Evolutionary conservation across 2,113 vertebrate genomes (phyloP).

Genomic region (Budorcas taxicolor): DNA sequence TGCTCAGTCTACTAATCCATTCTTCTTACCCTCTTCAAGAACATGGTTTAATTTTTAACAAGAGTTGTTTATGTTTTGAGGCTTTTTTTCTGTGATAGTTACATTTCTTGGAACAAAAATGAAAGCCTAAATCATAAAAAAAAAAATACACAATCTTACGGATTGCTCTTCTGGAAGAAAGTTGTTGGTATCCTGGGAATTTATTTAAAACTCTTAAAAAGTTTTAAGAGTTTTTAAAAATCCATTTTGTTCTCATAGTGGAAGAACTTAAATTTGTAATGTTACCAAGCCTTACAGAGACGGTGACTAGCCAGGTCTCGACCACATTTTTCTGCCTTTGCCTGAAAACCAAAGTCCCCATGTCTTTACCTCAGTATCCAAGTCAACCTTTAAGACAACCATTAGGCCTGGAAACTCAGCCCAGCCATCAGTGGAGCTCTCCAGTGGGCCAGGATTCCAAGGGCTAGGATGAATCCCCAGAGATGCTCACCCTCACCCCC

Average conservation of each 20-base stretch:
- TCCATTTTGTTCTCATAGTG: neutral
- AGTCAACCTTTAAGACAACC: neutral
- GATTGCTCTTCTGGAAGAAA: neutral
- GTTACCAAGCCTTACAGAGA: neutral
- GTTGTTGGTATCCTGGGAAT: neutral
- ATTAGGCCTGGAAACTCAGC: neutral
- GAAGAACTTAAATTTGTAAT: neutral
- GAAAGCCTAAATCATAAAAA: neutral
- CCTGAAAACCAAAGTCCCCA: neutral
- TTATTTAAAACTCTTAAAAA: neutral
- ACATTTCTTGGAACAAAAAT: neutral
- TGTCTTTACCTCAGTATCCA: neutral
- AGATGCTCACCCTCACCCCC: neutral
- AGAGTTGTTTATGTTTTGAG: neutral
- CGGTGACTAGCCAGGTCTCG: neutral
- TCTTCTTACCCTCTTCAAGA: neutral
- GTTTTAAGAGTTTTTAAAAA: neutral
- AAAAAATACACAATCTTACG: neutral
- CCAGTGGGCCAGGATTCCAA: neutral
- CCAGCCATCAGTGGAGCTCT: neutral
- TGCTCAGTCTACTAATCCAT: neutral
- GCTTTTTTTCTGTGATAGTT: neutral
- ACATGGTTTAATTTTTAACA: neutral
- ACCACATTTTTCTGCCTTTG: neutral
- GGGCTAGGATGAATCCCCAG: neutral